Conservation (phyloP, 2,888 invertebrate genomes). For the Mimas tiliae region DNA sequence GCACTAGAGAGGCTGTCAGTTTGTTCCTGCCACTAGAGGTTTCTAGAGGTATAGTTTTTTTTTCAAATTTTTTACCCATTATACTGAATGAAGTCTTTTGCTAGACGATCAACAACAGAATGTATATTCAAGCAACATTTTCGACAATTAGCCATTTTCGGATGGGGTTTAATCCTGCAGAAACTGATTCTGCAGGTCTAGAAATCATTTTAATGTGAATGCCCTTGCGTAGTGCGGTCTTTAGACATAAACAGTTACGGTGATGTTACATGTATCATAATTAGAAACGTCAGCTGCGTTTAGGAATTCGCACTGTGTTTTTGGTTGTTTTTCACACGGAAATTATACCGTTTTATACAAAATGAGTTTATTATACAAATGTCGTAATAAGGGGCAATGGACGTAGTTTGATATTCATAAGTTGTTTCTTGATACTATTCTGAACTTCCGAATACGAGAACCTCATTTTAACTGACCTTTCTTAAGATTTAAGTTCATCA, state of each 20-base stretch:
- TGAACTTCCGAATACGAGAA: background rate
- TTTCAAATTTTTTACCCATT: too few species aligned
- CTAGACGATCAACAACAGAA: too few species aligned
- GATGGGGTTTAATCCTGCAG: background rate
- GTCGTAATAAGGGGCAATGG: background rate
- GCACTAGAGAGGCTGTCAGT: too few species aligned
- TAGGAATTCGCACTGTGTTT: conserved; percentile 15
- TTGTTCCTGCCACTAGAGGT: too few species aligned
- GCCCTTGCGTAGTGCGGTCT: background rate
- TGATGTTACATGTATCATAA: conserved; percentile 10
- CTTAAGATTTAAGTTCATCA: too few species aligned
- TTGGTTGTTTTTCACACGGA: conserved; percentile 17
- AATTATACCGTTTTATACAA: conserved; percentile 16
- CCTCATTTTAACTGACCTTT: too few species aligned
- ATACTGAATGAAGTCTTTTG: too few species aligned
- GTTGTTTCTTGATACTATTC: too few species aligned
- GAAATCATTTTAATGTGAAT: background rate
- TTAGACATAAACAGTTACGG: background rate
- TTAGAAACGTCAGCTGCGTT: conserved; percentile 6
- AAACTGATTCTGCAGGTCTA: background rate
- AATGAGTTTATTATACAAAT: conserved; percentile 7
- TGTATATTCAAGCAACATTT: too few species aligned
- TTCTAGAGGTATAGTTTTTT: too few species aligned
- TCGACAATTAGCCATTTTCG: too few species aligned
- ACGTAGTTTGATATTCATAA: background rate